These are phyloP conservation scores for Gymnodraco acuticeps DNA, from an alignment of 2,797 vertebrate species.

Conservation along the genomic window DNA sequence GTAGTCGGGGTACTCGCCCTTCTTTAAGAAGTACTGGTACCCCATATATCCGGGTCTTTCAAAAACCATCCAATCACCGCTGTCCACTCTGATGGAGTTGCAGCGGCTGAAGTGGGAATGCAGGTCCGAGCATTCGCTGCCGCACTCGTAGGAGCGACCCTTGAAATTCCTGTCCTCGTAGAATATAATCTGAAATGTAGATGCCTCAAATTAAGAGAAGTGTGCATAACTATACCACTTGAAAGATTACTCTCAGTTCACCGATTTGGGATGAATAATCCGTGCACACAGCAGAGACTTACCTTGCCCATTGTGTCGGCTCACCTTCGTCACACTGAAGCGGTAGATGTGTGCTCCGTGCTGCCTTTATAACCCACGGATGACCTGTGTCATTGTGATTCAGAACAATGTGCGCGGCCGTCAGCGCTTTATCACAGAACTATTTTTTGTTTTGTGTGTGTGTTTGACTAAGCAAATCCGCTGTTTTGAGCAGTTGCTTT, in stretches of 20 bases:
- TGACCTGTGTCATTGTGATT: constrained; percentile 68
- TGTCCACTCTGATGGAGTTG: constrained; percentile 78
- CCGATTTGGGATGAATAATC: constrained; percentile 24
- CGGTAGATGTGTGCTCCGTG: constrained; percentile 41
- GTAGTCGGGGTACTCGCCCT: constrained; percentile 76
- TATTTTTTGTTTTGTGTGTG: constrained; percentile 30
- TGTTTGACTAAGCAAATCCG: constrained; percentile 47
- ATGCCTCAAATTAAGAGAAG: neutral
- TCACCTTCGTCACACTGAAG: constrained; percentile 52
- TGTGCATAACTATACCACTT: neutral
- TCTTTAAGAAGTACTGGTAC: constrained; percentile 79
- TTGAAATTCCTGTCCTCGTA: constrained; percentile 76
- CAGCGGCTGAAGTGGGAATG: constrained; percentile 78
- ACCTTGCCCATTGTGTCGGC: constrained; percentile 79
- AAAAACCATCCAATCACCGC: constrained; percentile 75
- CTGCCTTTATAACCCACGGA: constrained; percentile 77
- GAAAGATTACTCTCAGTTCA: too few species aligned
- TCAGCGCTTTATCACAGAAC: constrained; percentile 74
- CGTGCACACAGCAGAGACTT: constrained; percentile 59
- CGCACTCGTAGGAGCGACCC: constrained; percentile 77
- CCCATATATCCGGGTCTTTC: constrained; percentile 74
- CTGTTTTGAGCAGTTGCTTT: constrained; percentile 37
- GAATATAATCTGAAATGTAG: constrained; percentile 66
- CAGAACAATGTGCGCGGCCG: constrained; percentile 59
- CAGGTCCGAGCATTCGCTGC: constrained; percentile 69